Conservation (phyloP, 2,888 invertebrate species). For the Microplitis deprimator region DNA sequence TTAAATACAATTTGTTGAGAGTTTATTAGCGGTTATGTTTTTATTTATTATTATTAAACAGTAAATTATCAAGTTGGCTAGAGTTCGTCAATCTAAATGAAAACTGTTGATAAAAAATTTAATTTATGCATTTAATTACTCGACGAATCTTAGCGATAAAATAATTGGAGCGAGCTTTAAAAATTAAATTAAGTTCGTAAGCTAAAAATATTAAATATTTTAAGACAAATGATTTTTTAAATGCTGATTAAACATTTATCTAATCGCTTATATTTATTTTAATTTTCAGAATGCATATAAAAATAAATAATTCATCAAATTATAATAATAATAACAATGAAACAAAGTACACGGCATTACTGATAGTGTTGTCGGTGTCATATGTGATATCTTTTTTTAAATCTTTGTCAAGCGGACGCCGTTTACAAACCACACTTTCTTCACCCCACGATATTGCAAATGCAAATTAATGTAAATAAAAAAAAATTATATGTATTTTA, state of each 20-base stretch:
- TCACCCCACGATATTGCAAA: neutral
- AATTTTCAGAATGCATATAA: neutral
- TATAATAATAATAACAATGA: neutral
- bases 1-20: neutral
- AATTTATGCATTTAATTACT: neutral
- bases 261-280: neutral
- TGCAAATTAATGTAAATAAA: neutral
- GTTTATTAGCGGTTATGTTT: neutral
- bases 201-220: too few species aligned
- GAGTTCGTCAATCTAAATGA: neutral
- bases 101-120: neutral
- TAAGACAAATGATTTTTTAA: too few species aligned
- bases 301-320: neutral
- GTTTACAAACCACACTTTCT: neutral
- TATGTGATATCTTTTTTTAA: neutral
- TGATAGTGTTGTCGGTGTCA: neutral
- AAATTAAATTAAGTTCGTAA: neutral
- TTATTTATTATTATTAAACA: neutral
- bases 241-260: neutral
- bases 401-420: conserved; percentile 1
- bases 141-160: neutral
- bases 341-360: neutral
- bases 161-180: neutral
- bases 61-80: neutral
- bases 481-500: neutral